A percentile compares a stretch with the other conserved stretches of the same genome.
These are phyloP conservation scores for Zapornia atra DNA, from an alignment of 2,113 vertebrate genomes.

Conservation along the genomic window DNA sequence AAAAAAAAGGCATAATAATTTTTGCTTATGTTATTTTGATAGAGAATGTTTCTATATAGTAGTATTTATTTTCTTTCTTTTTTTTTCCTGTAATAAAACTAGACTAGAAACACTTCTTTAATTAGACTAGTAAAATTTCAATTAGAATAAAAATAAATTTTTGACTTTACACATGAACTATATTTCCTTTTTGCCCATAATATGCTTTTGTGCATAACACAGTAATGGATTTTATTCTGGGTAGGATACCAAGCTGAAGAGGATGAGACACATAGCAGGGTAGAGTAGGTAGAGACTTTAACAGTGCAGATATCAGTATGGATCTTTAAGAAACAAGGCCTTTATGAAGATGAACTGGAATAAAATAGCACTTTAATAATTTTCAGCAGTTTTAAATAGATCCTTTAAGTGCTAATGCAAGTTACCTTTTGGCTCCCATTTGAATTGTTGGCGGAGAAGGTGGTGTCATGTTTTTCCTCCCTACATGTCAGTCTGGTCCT, in stretches of 20 bases:
- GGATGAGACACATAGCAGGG: conserved; percentile 18
- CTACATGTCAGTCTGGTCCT: conserved; percentile 29
- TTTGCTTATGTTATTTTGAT: background rate
- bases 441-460: background rate
- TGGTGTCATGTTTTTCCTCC: conserved; percentile 50
- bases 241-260: background rate
- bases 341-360: background rate
- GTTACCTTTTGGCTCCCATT: conserved; percentile 11
- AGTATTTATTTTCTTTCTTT: background rate
- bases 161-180: background rate
- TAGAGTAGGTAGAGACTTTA: background rate
- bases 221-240: background rate
- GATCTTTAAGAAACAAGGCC: background rate
- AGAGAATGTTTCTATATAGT: background rate
- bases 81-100: background rate
- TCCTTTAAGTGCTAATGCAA: conserved; percentile 24
- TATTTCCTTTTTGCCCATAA: background rate
- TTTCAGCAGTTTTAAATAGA: conserved; percentile 33
- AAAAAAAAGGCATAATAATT: background rate
- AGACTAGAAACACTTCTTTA: background rate
- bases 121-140: background rate
- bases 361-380: background rate
- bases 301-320: background rate
- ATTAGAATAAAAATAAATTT: background rate
- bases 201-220: background rate